Percentiles rank a stretch among this genome's conserved stretches.
phyloP scores from a whole-genome alignment of 1,140 invertebrate genomes.

The Heliconius hermathena region DNA sequence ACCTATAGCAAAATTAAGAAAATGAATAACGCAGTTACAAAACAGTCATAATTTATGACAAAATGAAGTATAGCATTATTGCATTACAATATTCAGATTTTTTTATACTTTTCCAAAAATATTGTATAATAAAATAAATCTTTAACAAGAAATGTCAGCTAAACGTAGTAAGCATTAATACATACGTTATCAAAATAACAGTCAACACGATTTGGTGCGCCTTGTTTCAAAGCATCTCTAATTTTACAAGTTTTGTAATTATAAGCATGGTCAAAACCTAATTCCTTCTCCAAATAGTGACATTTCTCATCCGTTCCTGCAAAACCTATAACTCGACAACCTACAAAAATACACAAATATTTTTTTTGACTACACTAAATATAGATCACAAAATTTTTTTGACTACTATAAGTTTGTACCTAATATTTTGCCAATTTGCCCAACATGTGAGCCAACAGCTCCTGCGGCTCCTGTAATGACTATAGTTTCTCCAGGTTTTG shows the following conservation, averaged over 20 bases:
- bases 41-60: too few relatives aligned
- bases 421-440: constrained; percentile 84
- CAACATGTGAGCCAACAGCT: constrained; percentile 84
- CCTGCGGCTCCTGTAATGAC: constrained; percentile 83
- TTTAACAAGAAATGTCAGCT: too few relatives aligned
- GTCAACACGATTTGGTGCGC: constrained; percentile 86
- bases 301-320: constrained; percentile 85
- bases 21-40: not conserved
- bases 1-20: constrained; percentile 73
- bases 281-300: constrained; percentile 83
- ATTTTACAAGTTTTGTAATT: constrained; percentile 84
- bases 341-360: constrained; percentile 50
- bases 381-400: too few relatives aligned
- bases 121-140: too few relatives aligned
- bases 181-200: constrained; percentile 89
- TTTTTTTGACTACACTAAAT: not conserved
- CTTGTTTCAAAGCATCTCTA: constrained; percentile 80
- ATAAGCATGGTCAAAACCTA: constrained; percentile 84
- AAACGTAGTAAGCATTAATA: not conserved
- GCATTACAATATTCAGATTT: too few relatives aligned
- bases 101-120: too few relatives aligned
- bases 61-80: too few relatives aligned
- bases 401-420: constrained; percentile 55
- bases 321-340: constrained; percentile 83
- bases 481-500: constrained; percentile 83